Conservation (phyloP, 2,797 vertebrate genomes). For the Meda fulgida region DNA sequence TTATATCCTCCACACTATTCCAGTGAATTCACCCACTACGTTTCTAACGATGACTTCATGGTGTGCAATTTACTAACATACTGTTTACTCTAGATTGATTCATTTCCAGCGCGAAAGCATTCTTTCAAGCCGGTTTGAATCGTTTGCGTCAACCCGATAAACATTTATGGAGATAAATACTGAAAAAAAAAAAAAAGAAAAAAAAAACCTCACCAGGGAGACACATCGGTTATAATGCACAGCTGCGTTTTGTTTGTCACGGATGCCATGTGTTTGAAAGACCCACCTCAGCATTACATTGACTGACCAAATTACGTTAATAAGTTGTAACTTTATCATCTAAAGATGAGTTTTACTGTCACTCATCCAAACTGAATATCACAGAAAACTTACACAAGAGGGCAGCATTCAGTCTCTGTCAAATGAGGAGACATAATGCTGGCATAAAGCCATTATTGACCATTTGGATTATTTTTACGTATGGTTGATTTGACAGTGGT, state of each 20-base stretch:
- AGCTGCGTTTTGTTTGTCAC: not conserved
- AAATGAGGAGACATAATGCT: not conserved
- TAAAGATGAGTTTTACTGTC: not conserved
- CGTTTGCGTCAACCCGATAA: not conserved
- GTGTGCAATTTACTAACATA: too few relatives aligned
- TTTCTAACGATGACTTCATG: not conserved
- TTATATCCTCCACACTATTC: not conserved
- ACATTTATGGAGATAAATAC: not conserved
- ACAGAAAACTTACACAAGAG: slow-evolving; percentile 41
- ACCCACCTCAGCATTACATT: not conserved
- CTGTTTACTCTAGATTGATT: not conserved
- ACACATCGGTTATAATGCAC: not conserved
- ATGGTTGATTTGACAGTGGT: not conserved
- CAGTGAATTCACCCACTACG: not conserved
- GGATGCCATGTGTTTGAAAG: not conserved
- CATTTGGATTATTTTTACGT: not conserved
- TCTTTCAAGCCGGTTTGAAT: not conserved
- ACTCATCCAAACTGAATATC: not conserved
- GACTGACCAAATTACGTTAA: not conserved
- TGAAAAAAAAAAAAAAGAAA: not conserved
- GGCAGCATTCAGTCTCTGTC: slow-evolving; percentile 39
- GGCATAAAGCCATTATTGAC: not conserved
- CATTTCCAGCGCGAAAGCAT: not conserved
- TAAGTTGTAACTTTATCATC: not conserved
- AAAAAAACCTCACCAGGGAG: not conserved